phyloP scores from a whole-genome alignment of 2,888 invertebrate genomes.

The Drosophila robusta region DNA sequence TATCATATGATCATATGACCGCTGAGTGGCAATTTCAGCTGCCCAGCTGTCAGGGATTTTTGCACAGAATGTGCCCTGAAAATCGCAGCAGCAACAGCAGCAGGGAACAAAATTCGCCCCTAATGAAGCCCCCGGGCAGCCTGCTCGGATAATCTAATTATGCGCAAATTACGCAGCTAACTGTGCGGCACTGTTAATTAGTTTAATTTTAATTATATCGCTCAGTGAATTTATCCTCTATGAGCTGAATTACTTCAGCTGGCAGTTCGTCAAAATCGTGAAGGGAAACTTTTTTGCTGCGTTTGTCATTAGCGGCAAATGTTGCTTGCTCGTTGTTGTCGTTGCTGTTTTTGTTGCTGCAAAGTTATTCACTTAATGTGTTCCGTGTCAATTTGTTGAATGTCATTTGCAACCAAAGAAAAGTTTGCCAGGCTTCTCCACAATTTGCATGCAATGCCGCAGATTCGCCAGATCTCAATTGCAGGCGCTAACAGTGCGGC shows the following conservation, averaged over 20 bases:
- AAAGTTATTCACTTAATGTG: conserved; percentile 14
- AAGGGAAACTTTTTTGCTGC: conserved; percentile 19
- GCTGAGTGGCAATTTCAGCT: conserved; percentile 39
- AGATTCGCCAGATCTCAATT: conserved; percentile 18
- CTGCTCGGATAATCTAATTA: conserved; percentile 50
- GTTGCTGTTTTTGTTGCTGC: conserved; percentile 1
- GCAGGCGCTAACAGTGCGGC: conserved; percentile 1
- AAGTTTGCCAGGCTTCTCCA: conserved; percentile 14
- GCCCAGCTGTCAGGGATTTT: conserved; percentile 14
- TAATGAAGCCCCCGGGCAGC: conserved; percentile 32
- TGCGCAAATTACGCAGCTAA: conserved; percentile 63
- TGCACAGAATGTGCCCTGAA: not conserved
- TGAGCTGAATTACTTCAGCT: conserved; percentile 23
- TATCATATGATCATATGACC: conserved; percentile 46
- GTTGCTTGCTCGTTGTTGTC: not conserved
- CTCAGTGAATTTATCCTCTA: conserved; percentile 3
- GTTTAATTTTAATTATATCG: conserved; percentile 54
- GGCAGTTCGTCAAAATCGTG: conserved; percentile 25
- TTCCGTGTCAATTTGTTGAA: conserved; percentile 29
- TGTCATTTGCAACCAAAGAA: conserved; percentile 33
- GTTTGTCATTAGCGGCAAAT: conserved; percentile 35
- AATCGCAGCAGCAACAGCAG: not conserved
- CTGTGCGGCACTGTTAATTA: conserved; percentile 56
- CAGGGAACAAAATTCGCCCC: not conserved
- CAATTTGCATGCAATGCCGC: conserved; percentile 13